These are phyloP conservation scores for Siniperca scherzeri DNA, from an alignment of 2,797 vertebrate species.

Conservation along the genomic window DNA sequence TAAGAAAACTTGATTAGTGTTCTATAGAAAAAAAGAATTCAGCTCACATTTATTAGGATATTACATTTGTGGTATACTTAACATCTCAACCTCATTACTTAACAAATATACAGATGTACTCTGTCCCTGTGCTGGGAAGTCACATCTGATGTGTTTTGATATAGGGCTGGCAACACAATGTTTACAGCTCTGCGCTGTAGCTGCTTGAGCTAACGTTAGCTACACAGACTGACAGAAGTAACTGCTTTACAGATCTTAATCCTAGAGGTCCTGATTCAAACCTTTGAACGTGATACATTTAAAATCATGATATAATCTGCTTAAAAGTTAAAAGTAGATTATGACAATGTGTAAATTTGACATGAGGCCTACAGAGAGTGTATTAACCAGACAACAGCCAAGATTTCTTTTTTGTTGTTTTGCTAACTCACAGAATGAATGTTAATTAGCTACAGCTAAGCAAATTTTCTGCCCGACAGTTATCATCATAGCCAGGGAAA, in stretches of 20 bases:
- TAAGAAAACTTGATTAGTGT: background rate
- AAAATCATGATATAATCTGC: background rate
- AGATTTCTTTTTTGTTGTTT: constrained; percentile 10
- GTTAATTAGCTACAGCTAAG: background rate
- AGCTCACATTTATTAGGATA: background rate
- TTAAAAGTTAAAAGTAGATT: constrained; percentile 10
- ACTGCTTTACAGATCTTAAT: constrained; percentile 12
- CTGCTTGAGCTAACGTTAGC: constrained; percentile 14
- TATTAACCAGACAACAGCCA: constrained; percentile 2
- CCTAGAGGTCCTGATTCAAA: background rate
- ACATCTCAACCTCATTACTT: background rate
- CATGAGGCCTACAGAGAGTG: background rate
- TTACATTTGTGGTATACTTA: background rate
- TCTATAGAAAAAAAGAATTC: background rate
- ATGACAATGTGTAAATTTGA: background rate
- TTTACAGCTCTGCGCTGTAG: constrained; percentile 10
- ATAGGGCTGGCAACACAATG: background rate
- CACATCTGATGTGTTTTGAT: background rate
- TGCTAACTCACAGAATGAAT: background rate
- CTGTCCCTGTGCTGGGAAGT: background rate
- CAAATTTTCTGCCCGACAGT: background rate
- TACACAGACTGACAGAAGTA: constrained; percentile 15
- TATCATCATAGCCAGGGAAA: background rate
- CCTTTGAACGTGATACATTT: background rate
- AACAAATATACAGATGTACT: background rate